phyloP scores from a whole-genome alignment of 2,888 invertebrate species.

The Folsomia candida region DNA sequence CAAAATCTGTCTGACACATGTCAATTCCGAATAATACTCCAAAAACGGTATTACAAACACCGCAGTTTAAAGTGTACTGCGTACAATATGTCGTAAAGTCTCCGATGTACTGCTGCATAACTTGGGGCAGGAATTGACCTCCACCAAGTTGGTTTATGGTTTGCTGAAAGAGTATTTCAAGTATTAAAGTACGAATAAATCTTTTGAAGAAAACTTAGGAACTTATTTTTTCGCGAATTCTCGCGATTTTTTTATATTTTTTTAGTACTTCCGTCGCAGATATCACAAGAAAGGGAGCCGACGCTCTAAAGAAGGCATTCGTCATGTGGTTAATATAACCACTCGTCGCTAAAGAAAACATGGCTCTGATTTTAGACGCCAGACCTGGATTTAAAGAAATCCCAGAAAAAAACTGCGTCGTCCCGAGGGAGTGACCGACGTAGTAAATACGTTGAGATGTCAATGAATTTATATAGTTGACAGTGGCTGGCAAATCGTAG shows the following conservation, averaged over 20 bases:
- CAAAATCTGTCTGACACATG: background rate
- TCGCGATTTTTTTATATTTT: too few relatives aligned
- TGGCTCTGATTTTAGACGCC: background rate
- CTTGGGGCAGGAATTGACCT: background rate
- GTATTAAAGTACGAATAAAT: too few relatives aligned
- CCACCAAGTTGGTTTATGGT: background rate
- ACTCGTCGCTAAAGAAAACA: constrained; percentile 11
- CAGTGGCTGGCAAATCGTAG: constrained; percentile 8
- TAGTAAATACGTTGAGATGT: background rate
- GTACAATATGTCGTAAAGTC: background rate
- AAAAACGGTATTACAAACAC: background rate
- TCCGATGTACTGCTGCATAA: background rate
- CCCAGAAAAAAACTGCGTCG: background rate
- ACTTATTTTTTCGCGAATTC: too few relatives aligned
- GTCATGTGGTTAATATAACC: background rate
- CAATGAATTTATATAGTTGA: background rate
- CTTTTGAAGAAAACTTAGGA: too few relatives aligned
- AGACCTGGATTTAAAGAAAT: background rate
- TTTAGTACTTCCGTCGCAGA: background rate
- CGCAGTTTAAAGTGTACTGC: background rate
- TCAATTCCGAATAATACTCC: background rate
- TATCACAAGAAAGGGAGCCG: background rate
- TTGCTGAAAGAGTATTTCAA: background rate
- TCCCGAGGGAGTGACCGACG: constrained; percentile 15
- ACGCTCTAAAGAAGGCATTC: background rate